Base-by-base conservation (phyloP, 2,113 vertebrate species). In the Lontra canadensis region DNA sequence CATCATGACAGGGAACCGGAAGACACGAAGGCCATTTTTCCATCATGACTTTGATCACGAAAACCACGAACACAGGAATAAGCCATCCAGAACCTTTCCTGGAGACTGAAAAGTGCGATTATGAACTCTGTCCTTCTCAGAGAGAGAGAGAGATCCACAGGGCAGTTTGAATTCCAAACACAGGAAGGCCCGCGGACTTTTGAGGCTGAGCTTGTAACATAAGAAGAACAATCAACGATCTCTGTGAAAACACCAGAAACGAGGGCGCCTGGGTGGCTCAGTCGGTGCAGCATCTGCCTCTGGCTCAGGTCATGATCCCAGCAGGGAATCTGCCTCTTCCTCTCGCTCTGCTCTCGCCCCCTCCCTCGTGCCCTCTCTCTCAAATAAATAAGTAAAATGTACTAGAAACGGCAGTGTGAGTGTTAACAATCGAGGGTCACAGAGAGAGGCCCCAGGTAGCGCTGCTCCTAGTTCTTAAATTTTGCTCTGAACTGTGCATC, bases 361-460 rank as follows among this genome's bases (percentile, higher is more conserved):
- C 21, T 55, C 36, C 10, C 36, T 36, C 34, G 4, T 20, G 18
- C 5, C 36, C 69, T 13, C n/a, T 39, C n/a, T 73, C 36, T 39
- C 69, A 6, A 39, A 39, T 69, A 69, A 73, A 25, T 73, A 39
- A 71, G n/a, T 21, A 69, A 69, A 69, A 36, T 21, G 34, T 36
- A 26, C 39, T 74, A 29, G 42, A 76, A 21, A 69, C 36, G n/a
- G 39, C 17, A 7, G 25, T 1, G 1, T 1, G 42, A 0, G 14
- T 1, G 21, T 29, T 7, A 36, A 29, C 2, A 10, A 3, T 34
- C 1, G 17, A 65, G 36, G 36, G 67, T 34, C 85, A 13, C 10
- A 1, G 13, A 17, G 15, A 52, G 31, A 36, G 20, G 55, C 0
- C 12, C 26, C 42, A 0, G 34, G 31, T 4, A 2, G 61, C 4